Conservation (phyloP, 2,797 vertebrate species). For the Arremon aurantiirostris region DNA sequence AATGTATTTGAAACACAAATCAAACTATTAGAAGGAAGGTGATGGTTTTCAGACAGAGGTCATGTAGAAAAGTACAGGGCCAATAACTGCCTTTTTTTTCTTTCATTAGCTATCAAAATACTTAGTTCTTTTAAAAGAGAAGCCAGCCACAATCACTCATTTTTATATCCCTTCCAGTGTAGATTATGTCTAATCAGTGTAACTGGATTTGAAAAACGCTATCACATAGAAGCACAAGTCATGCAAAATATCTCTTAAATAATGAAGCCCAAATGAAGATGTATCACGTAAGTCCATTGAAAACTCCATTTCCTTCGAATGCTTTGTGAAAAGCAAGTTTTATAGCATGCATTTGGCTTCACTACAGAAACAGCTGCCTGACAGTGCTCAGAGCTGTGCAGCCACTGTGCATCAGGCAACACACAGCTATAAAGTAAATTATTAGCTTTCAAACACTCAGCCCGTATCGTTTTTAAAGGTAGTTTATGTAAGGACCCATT, state of each 20-base stretch:
- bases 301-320: neutral
- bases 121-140: neutral
- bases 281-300: neutral
- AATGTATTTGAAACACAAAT: slow-evolving; percentile 59
- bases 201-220: slow-evolving; percentile 19
- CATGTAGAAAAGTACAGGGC: neutral
- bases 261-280: slow-evolving; percentile 34
- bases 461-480: neutral
- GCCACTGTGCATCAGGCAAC: neutral
- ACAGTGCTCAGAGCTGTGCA: neutral
- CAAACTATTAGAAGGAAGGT: slow-evolving; percentile 43
- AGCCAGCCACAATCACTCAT: slow-evolving; percentile 13
- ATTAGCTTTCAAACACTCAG: neutral
- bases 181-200: slow-evolving; percentile 9
- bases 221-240: slow-evolving; percentile 14
- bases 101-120: slow-evolving; percentile 41
- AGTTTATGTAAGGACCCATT: neutral
- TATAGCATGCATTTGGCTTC: neutral
- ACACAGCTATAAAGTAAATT: neutral
- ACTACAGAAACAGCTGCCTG: neutral
- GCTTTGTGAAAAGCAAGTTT: neutral
- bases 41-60: slow-evolving; percentile 42
- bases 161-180: slow-evolving; percentile 11
- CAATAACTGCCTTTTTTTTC: neutral
- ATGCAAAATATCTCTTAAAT: slow-evolving; percentile 26